A percentile compares a stretch with the other conserved stretches of the same genome.
phyloP scores from a whole-genome alignment of 2,888 invertebrate species.

The Philonicus albiceps region DNA sequence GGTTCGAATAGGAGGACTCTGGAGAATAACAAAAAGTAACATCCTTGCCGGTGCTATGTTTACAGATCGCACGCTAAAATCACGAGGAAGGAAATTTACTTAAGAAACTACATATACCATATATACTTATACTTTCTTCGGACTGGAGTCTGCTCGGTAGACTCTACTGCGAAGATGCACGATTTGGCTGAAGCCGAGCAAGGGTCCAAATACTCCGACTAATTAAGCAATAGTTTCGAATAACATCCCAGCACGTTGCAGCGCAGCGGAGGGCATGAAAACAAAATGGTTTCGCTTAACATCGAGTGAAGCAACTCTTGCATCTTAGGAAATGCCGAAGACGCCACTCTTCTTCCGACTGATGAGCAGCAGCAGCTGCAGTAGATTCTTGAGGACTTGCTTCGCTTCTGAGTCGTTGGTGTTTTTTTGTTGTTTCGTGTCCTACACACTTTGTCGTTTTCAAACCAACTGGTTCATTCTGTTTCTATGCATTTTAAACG shows the following conservation, averaged over 20 bases:
- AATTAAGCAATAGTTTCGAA: constrained; percentile 25
- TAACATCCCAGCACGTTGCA: background rate
- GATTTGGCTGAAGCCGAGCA: background rate
- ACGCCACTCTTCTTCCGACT: constrained; percentile 4
- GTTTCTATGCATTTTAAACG: constrained; percentile 12
- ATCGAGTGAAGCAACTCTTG: background rate
- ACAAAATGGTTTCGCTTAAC: constrained; percentile 2
- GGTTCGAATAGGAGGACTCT: background rate
- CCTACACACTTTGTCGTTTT: constrained; percentile 37
- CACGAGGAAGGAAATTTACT: background rate
- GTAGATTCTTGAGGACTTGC: background rate
- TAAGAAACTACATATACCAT: background rate
- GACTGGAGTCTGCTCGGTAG: constrained; percentile 21
- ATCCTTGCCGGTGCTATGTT: background rate
- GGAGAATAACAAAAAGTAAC: background rate
- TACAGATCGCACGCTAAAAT: background rate
- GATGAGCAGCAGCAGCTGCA: constrained; percentile 3
- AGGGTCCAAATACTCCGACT: constrained; percentile 6
- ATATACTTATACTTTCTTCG: background rate
- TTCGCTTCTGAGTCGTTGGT: background rate
- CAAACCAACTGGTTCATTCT: constrained; percentile 1
- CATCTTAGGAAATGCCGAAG: background rate
- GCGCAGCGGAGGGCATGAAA: background rate
- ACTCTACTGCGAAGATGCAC: constrained; percentile 34
- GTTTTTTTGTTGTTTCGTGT: constrained; percentile 23